These are phyloP conservation scores for Tolmerus cingulatus DNA, from an alignment of 2,888 invertebrate species.

Conservation along the genomic window DNA sequence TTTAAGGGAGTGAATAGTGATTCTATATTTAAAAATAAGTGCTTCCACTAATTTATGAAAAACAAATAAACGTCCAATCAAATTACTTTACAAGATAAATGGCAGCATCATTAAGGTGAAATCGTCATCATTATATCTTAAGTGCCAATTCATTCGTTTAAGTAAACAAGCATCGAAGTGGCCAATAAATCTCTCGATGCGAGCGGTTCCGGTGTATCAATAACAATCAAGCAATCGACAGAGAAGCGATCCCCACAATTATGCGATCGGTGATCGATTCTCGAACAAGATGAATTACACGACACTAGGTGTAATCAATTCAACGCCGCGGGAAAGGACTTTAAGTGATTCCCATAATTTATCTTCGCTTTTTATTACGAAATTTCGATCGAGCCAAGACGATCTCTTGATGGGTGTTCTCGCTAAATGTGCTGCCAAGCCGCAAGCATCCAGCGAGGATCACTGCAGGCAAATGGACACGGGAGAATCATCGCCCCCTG, in stretches of 20 bases:
- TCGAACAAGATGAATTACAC: slow-evolving; percentile 41
- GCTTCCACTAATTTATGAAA: neutral
- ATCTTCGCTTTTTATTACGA: slow-evolving; percentile 27
- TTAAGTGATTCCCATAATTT: slow-evolving; percentile 36
- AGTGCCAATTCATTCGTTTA: neutral
- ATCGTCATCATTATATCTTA: neutral
- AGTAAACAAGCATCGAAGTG: neutral
- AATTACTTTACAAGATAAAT: neutral
- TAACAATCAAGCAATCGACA: slow-evolving; percentile 22
- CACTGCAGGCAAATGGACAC: neutral
- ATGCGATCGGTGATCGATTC: slow-evolving; percentile 32
- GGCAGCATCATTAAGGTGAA: neutral
- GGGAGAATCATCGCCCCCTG: neutral
- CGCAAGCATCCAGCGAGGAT: slow-evolving; percentile 5
- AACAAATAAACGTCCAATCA: neutral
- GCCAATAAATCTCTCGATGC: slow-evolving; percentile 37
- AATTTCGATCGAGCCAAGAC: slow-evolving; percentile 18
- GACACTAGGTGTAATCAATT: slow-evolving; percentile 31
- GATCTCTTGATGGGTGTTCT: slow-evolving; percentile 36
- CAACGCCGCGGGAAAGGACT: slow-evolving; percentile 16
- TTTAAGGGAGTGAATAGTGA: neutral
- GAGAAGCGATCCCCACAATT: neutral
- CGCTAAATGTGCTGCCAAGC: slow-evolving; percentile 16
- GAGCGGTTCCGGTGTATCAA: slow-evolving; percentile 11
- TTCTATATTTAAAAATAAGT: neutral